phyloP scores from a whole-genome alignment of 2,888 invertebrate genomes.

The Eilema sororculum region DNA sequence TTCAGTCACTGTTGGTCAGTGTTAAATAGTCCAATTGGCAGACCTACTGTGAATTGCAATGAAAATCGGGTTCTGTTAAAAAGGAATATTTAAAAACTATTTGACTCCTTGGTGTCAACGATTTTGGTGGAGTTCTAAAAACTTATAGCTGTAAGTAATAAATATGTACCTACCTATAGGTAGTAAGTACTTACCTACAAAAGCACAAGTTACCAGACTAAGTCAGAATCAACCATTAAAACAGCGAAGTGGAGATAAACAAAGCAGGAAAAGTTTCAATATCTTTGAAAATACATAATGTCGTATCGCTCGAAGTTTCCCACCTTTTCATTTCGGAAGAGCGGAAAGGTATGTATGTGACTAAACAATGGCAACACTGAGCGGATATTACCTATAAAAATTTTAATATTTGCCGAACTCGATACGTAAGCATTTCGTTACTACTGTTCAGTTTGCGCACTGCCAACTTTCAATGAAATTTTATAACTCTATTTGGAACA shows the following conservation, averaged over 20 bases:
- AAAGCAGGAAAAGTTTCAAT: conserved; percentile 43
- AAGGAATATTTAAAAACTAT: background rate
- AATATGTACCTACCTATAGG: too few species aligned
- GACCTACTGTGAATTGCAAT: background rate
- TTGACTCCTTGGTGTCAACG: too few species aligned
- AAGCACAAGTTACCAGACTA: conserved; percentile 3
- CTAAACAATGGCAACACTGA: conserved; percentile 29
- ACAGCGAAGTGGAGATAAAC: conserved; percentile 17
- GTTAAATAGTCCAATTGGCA: background rate
- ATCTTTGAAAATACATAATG: conserved; percentile 44
- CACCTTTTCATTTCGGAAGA: conserved; percentile 32
- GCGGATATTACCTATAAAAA: conserved; percentile 26
- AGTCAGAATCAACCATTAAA: conserved; percentile 2
- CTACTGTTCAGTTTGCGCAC: conserved; percentile 19
- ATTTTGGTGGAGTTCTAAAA: too few species aligned
- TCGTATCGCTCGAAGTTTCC: conserved; percentile 34
- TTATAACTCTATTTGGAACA: conserved; percentile 15
- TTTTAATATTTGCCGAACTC: conserved; percentile 35
- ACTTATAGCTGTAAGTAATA: background rate
- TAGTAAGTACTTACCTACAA: background rate
- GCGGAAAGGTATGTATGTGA: conserved; percentile 32
- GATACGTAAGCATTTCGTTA: conserved; percentile 32
- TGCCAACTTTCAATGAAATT: conserved; percentile 41
- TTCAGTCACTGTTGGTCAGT: conserved; percentile 1
- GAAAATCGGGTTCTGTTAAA: background rate